Base-by-base conservation (phyloP, 2,113 vertebrate species). In the Cyrtonyx montezumae region DNA sequence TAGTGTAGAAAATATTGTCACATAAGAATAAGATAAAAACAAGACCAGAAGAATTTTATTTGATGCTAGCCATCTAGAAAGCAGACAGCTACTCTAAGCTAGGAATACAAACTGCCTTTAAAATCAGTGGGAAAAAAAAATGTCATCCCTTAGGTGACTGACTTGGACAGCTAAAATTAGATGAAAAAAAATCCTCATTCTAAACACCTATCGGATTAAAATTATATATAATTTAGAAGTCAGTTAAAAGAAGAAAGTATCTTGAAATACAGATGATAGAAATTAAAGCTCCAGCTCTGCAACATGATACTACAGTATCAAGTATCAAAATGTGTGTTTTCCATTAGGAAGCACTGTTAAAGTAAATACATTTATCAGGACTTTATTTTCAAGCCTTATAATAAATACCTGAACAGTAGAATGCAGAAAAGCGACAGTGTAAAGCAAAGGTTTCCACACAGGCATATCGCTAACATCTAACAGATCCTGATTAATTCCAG, bases 401-500 rank as follows among this genome's bases (percentile, higher is more conserved):
- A 66, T 8, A 68, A 68, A 95, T 98, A 98, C 98, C 98, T 98
- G 98, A 88, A 98, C 97, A 4, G 97, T 97, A 69, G 98, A 98
- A 93, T 98, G 98, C 53, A 98, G 94, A 74, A 98, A 98, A 2
- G 98, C 98, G 23, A 98, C 97, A 4, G 98, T 97, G 77, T 98
- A 98, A 32, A 98, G 97, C 96, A 98, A 96, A 25, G 98, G 97
- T 53, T 98, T 98, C 98, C 98, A 98, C 97, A 97, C 95, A 84
- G 98, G 97, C 46, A 98, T 68, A 61, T 97, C 97, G 78, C 95
- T 98, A 86, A 97, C 84, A 19, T 98, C 97, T 90, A 98, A 94
- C 20, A 98, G 91, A 87, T 98, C 97, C 83, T 98, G 98, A 92
- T 97, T 97, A 83, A 98, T 98, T 48, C 96, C 91, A 2, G 97